phyloP scores from a whole-genome alignment of 1,140 invertebrate species.

The Globodera rostochiensis region DNA sequence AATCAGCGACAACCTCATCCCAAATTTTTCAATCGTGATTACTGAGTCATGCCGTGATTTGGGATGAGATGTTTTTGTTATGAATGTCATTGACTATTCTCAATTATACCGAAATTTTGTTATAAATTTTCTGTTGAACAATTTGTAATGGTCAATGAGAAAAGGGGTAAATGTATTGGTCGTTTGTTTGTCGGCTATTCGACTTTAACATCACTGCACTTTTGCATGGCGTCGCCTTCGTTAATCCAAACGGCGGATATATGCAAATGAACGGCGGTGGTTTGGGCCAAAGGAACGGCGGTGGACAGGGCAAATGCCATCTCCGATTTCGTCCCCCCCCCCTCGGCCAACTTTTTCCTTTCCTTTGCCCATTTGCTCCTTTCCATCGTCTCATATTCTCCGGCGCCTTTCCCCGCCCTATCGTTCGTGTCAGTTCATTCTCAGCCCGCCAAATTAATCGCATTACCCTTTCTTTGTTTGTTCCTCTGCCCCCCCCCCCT shows the following conservation, averaged over 20 bases:
- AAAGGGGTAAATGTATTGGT: too few species aligned
- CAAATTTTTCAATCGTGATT: neutral
- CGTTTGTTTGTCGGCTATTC: too few species aligned
- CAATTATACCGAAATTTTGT: too few species aligned
- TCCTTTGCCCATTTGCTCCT: neutral
- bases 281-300: too few species aligned
- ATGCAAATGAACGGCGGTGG: neutral
- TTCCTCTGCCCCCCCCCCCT: neutral
- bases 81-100: too few species aligned
- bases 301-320: neutral
- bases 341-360: neutral
- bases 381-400: neutral
- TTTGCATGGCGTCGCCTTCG: too few species aligned
- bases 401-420: neutral
- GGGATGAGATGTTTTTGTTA: too few species aligned
- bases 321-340: neutral
- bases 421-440: neutral
- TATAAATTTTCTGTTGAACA: too few species aligned
- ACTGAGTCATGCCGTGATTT: neutral
- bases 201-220: too few species aligned
- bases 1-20: neutral
- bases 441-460: constrained; percentile 5
- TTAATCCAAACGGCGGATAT: neutral
- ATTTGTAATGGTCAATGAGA: too few species aligned
- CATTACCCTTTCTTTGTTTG: neutral